Evolutionary conservation across 2,888 invertebrate species (phyloP).

Genomic region (Formica aserva): DNA sequence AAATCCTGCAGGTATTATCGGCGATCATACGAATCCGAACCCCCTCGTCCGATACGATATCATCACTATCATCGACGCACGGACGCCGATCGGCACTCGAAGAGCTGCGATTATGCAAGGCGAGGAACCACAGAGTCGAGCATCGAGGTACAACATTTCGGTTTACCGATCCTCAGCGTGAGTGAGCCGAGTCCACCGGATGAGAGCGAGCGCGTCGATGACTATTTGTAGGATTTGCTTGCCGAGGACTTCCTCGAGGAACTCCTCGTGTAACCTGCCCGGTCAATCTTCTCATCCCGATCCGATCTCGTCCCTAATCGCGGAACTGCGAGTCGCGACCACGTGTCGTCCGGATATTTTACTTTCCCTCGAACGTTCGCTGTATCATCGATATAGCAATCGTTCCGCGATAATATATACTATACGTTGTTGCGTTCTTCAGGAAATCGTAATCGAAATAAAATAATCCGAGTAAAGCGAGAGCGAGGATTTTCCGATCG

Average conservation of each 20-base stretch:
- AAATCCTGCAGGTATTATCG: conserved; percentile 78
- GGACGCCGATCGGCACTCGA: conserved; percentile 86
- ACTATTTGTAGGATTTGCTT: conserved; percentile 88
- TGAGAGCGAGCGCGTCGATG: conserved; percentile 88
- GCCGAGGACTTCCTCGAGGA: conserved; percentile 84
- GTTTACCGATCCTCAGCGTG: conserved; percentile 92
- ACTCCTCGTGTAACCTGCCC: conserved; percentile 81
- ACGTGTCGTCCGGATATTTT: not conserved
- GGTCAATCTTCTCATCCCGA: not conserved
- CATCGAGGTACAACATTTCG: conserved; percentile 88
- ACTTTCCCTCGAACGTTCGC: not conserved
- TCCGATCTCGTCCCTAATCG: not conserved
- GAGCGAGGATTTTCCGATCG: conserved; percentile 12
- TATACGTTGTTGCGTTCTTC: not conserved
- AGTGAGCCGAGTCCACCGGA: conserved; percentile 93
- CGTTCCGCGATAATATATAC: not conserved
- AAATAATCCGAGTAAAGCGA: not conserved
- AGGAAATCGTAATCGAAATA: conserved; percentile 1
- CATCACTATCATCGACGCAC: conserved; percentile 86
- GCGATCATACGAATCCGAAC: conserved; percentile 80
- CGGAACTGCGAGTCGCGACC: not conserved
- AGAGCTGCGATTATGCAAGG: conserved; percentile 86
- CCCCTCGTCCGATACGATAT: conserved; percentile 61
- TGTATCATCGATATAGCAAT: not conserved
- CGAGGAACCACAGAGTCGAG: conserved; percentile 76